Base-by-base conservation (phyloP, 2,797 vertebrate species). In the Onychomys arenicola region DNA sequence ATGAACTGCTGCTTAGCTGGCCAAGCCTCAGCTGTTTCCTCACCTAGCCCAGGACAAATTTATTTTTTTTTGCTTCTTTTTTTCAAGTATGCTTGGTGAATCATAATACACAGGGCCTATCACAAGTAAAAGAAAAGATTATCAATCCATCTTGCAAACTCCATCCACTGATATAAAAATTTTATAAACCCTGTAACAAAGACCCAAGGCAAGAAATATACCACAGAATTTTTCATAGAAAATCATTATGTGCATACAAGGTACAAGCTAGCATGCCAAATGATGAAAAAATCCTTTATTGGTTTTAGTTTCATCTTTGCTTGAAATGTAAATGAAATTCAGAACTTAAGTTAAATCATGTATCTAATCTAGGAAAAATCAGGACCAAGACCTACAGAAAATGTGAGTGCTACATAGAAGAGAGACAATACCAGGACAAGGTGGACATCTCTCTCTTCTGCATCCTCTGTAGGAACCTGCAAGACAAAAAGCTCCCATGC, bases 1-100 rank as follows among this genome's bases (percentile, higher is more conserved):
- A 40, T 73, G 67, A 93, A 82, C 14, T 73, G 46, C 73, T 91
- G 77, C 69, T 91, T 94, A 86, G 55, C 82, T 91, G 57, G 21
- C 78, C 19, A 59, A 14, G 29, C 67, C 69, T 75, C 76, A 83
- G 75, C 37, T 43, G 23, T 32, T 73, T 96, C 89, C 52, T 80
- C 78, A 73, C 3, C 12, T 37, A 75, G 90, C 6, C 29, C 37
- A 81, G 52, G 67, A 52, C 87, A 76, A 4, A n/a, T n/a, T n/a
- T n/a, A n/a, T 65, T 78, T 37, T 25, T 34, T 23, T 90, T 86
- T 37, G 4, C 3, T 75, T 90, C 52, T 49, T 46, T 75, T 32
- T 49, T 52, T n/a, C 19, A 63, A 7, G 4, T 52, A 16, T 46
- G 78, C 76, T 73, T 90, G 34, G 78, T 92, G 37, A 91, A 82